Percentiles rank a stretch among this genome's conserved stretches.
Conservation (phyloP, 2,797 vertebrate species). For the Clarias platycephalus region DNA sequence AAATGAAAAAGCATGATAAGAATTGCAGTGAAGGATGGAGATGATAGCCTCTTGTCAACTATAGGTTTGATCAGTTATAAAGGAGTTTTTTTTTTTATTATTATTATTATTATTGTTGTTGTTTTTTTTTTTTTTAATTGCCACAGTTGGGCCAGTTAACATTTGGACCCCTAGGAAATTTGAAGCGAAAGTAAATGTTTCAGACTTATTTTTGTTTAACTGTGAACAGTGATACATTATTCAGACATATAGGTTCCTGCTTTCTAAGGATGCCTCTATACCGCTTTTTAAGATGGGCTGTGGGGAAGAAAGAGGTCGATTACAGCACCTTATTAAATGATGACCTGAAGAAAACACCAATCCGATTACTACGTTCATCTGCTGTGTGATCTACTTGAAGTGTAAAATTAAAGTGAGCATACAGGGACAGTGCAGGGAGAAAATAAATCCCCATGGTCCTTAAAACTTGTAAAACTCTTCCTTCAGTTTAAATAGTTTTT, state of each 20-base stretch:
- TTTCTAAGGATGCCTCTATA: neutral
- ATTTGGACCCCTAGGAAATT: neutral
- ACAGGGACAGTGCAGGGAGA: neutral
- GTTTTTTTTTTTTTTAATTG: neutral
- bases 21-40: too few species aligned
- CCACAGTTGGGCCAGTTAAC: neutral
- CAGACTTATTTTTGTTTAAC: neutral
- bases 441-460: neutral
- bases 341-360: neutral
- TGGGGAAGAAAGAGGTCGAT: too few species aligned
- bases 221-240: neutral
- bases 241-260: neutral
- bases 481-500: neutral
- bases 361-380: neutral
- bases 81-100: too few species aligned
- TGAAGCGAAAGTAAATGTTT: neutral
- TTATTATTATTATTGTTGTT: too few species aligned
- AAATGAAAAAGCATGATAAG: neutral
- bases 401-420: neutral
- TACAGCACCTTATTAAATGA: neutral
- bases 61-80: neutral
- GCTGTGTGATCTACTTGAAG: neutral
- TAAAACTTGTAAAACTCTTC: too few species aligned
- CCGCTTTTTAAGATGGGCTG: neutral
- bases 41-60: neutral